Percentiles rank a stretch among this genome's conserved stretches.
These are phyloP conservation scores for Eurosta solidaginis DNA, from an alignment of 1,140 invertebrate genomes.

Conservation along the genomic window DNA sequence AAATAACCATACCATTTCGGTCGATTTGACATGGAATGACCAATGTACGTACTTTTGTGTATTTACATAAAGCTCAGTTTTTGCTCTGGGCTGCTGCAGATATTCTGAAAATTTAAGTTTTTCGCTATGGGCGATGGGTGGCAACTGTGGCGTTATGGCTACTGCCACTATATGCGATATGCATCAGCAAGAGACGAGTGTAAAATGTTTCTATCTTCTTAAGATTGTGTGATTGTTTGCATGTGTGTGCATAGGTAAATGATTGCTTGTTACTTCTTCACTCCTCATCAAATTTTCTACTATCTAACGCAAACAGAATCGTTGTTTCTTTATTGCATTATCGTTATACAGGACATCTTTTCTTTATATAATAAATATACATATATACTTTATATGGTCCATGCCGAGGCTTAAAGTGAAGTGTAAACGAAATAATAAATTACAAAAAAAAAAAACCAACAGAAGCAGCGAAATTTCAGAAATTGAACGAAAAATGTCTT, in stretches of 20 bases:
- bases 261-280: not conserved
- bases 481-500: slow-evolving; percentile 40
- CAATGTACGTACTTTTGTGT: too few species aligned
- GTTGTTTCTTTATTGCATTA: not conserved
- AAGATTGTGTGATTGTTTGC: not conserved
- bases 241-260: not conserved
- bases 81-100: not conserved
- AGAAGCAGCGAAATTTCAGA: slow-evolving; percentile 4
- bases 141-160: slow-evolving; percentile 2
- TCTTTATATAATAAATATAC: too few species aligned
- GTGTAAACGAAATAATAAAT: not conserved
- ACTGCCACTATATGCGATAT: not conserved
- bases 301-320: not conserved
- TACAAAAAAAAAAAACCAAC: not conserved
- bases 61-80: not conserved
- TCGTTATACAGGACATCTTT: not conserved
- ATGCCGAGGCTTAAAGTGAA: not conserved
- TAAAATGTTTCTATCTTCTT: not conserved
- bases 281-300: not conserved
- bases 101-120: not conserved
- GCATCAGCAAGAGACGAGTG: not conserved
- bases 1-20: too few species aligned
- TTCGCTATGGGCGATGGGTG: not conserved
- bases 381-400: not conserved
- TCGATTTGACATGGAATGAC: too few species aligned